These are phyloP conservation scores for Halcyon senegalensis DNA, from an alignment of 2,113 vertebrate species.

Conservation along the genomic window DNA sequence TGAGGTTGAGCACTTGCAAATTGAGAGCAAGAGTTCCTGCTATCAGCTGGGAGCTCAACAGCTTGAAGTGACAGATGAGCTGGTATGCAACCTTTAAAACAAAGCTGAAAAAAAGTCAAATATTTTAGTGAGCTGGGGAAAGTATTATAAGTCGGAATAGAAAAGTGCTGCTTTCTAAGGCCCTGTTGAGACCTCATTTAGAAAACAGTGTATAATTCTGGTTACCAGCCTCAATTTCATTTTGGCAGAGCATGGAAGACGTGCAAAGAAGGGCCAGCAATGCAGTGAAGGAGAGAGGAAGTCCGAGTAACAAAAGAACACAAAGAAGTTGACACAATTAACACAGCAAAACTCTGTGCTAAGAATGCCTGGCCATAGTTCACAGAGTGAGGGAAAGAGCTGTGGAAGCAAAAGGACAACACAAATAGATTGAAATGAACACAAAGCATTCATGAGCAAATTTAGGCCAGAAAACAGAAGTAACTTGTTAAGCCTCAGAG, in stretches of 20 bases:
- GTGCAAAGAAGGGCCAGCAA: not conserved
- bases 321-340: not conserved
- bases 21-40: not conserved
- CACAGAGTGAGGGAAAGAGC: not conserved
- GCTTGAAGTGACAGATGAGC: not conserved
- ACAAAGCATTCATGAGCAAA: not conserved
- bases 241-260: not conserved
- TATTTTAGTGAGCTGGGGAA: not conserved
- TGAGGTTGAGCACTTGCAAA: not conserved
- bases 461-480: not conserved
- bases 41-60: not conserved
- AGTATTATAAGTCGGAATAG: not conserved
- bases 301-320: not conserved
- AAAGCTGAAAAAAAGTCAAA: not conserved
- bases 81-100: not conserved
- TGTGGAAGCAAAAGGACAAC: constrained; percentile 1
- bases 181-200: not conserved
- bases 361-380: not conserved
- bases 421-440: not conserved
- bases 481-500: not conserved
- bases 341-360: not conserved
- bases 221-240: not conserved
- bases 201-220: not conserved
- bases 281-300: not conserved
- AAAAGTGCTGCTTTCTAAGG: not conserved